A percentile compares a stretch with the other conserved stretches of the same genome.
Evolutionary conservation across 1,140 invertebrate genomes (phyloP).

Genomic region (Cataglyphis hispanica): DNA sequence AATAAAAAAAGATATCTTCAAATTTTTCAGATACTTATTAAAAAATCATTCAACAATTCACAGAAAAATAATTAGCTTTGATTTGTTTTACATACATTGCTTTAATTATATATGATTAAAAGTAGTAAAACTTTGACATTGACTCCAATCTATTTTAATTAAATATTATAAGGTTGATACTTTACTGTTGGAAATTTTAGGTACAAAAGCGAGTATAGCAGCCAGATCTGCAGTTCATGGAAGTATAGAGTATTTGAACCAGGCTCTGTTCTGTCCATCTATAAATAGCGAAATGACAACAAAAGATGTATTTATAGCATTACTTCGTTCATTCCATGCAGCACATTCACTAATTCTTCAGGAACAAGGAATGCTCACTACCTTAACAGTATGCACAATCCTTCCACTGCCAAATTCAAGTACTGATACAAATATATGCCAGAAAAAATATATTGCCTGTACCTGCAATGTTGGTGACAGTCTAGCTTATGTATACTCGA

Average conservation of each 20-base stretch:
- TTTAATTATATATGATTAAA: not conserved
- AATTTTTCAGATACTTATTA: not conserved
- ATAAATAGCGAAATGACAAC: slow-evolving; percentile 78
- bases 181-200: slow-evolving; percentile 80
- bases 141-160: not conserved
- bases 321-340: slow-evolving; percentile 94
- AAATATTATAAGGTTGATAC: not conserved
- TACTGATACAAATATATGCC: slow-evolving; percentile 76
- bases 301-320: slow-evolving; percentile 91
- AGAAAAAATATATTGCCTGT: slow-evolving; percentile 92
- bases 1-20: not conserved
- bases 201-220: slow-evolving; percentile 94
- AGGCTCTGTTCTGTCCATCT: slow-evolving; percentile 89
- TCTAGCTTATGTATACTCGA: slow-evolving; percentile 95
- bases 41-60: not conserved
- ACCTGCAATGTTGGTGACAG: slow-evolving; percentile 97
- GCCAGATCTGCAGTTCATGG: slow-evolving; percentile 95
- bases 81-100: not conserved
- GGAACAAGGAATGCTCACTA: slow-evolving; percentile 95
- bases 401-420: slow-evolving; percentile 87
- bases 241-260: slow-evolving; percentile 94
- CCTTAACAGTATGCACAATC: slow-evolving; percentile 93
- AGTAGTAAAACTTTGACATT: not conserved
- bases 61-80: not conserved
- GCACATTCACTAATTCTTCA: slow-evolving; percentile 95